phyloP scores from a whole-genome alignment of 2,113 vertebrate genomes.

The Ophthalmolycus amberensis region DNA sequence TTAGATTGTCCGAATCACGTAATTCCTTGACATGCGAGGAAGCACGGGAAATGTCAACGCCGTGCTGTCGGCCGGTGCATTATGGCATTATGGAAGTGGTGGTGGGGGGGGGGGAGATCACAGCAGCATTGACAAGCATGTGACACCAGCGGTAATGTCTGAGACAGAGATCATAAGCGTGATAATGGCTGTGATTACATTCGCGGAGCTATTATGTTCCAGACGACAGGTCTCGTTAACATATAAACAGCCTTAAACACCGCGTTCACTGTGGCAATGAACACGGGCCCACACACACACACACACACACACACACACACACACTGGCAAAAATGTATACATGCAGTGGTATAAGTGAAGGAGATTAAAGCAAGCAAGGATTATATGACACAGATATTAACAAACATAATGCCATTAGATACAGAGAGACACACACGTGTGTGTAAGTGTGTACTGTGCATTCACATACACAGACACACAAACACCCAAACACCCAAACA shows the following conservation, averaged over 20 bases:
- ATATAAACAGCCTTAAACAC: conserved; percentile 69
- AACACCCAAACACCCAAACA: neutral
- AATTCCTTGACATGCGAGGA: conserved; percentile 29
- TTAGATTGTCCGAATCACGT: conserved; percentile 28
- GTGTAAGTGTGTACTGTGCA: neutral
- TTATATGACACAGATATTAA: conserved; percentile 57
- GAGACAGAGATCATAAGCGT: conserved; percentile 66
- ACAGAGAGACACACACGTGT: neutral
- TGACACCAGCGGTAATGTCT: conserved; percentile 65
- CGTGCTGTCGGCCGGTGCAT: neutral
- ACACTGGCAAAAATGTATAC: conserved; percentile 7
- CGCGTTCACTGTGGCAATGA: conserved; percentile 51
- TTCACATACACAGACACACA: neutral
- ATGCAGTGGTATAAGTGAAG: conserved; percentile 33
- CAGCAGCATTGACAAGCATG: conserved; percentile 55
- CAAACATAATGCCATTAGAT: conserved; percentile 48
- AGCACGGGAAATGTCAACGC: conserved; percentile 31
- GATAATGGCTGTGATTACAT: conserved; percentile 74
- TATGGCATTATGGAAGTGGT: conserved; percentile 5
- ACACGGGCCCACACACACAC: conserved; percentile 25
- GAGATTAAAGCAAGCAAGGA: conserved; percentile 44
- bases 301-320: conserved; percentile 21
- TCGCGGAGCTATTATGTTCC: conserved; percentile 66
- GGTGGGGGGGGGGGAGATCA: neutral
- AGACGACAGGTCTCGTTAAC: conserved; percentile 75